Conservation (phyloP, 2,113 vertebrate species). For the Trachemys scripta region DNA sequence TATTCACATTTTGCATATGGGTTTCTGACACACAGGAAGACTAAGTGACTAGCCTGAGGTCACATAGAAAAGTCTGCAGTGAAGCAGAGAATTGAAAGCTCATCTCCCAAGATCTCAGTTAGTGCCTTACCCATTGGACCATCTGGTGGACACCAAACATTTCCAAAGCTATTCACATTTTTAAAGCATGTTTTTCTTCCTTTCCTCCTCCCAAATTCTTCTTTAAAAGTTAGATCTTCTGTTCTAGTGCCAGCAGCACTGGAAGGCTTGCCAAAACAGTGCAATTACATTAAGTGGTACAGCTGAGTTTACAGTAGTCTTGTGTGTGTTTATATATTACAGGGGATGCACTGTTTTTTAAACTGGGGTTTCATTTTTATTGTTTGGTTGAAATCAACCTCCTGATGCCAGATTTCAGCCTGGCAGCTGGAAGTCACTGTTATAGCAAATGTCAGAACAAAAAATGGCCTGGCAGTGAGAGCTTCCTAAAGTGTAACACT, state of each 20-base stretch:
- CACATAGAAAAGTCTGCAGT: not conserved
- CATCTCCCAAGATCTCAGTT: not conserved
- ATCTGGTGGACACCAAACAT: not conserved
- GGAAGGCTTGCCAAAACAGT: not conserved
- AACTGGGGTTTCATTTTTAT: constrained; percentile 1
- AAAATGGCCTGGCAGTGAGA: not conserved
- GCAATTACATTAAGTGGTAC: not conserved
- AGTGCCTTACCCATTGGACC: not conserved
- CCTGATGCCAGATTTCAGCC: constrained; percentile 43
- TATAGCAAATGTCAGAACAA: constrained; percentile 12
- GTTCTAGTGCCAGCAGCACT: not conserved
- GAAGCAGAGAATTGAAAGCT: not conserved
- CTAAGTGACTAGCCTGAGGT: not conserved
- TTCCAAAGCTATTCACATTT: not conserved
- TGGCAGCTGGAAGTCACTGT: constrained; percentile 45
- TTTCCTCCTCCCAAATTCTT: not conserved
- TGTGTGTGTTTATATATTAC: not conserved
- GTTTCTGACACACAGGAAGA: not conserved
- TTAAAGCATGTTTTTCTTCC: not conserved
- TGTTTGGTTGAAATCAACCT: constrained; percentile 6
- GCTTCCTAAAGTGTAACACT: not conserved
- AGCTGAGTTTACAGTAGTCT: not conserved
- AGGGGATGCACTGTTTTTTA: not conserved
- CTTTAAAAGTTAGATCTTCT: not conserved
- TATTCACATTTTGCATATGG: not conserved